phyloP scores from a whole-genome alignment of 2,113 vertebrate species.

The Cisticola juncidis region DNA sequence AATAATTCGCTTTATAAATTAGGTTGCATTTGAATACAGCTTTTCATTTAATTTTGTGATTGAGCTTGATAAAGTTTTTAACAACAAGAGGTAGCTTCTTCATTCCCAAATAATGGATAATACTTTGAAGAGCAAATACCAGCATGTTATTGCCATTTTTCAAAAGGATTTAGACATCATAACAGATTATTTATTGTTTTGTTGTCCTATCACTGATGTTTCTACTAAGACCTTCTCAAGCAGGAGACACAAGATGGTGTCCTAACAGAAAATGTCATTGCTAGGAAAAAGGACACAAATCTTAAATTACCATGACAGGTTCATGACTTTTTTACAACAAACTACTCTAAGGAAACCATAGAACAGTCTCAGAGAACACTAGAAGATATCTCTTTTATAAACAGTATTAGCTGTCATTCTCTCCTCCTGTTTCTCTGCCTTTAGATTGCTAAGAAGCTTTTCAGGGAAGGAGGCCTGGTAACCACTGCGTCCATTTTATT shows the following conservation, averaged over 20 bases:
- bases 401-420: neutral
- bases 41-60: constrained; percentile 8
- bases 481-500: neutral
- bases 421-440: neutral
- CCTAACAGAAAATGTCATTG: neutral
- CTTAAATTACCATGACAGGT: neutral
- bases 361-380: neutral
- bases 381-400: neutral
- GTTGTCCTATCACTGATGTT: neutral
- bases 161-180: neutral
- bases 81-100: neutral
- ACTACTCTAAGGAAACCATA: neutral
- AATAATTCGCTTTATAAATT: neutral
- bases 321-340: neutral
- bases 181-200: neutral
- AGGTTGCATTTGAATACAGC: neutral
- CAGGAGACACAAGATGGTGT: neutral
- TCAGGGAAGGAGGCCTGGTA: neutral
- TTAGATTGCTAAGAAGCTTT: neutral
- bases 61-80: neutral
- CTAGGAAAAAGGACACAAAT: neutral
- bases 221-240: neutral
- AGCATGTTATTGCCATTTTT: neutral
- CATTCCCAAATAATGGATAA: neutral
- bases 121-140: constrained; percentile 13